Percentiles rank a stretch among this genome's conserved stretches.
Conservation (phyloP, 2,797 vertebrate genomes). For the Crax fasciolata region DNA sequence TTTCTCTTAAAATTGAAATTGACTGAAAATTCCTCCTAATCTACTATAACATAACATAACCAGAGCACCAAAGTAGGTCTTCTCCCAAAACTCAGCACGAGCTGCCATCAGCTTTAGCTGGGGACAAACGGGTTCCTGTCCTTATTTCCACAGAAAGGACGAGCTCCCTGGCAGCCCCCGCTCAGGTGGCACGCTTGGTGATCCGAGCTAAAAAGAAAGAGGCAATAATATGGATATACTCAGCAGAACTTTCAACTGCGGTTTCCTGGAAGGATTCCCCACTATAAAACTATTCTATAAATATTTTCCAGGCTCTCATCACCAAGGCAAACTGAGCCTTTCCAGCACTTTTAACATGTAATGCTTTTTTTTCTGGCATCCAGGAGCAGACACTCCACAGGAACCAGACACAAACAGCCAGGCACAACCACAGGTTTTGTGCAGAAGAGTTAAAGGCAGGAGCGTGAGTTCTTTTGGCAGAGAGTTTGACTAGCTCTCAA, state of each 20-base stretch:
- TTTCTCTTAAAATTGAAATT: background rate
- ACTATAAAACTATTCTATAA: background rate
- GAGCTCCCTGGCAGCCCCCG: background rate
- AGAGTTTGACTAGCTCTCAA: background rate
- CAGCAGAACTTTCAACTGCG: background rate
- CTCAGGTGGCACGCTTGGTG: background rate
- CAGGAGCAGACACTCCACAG: background rate
- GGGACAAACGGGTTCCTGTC: constrained; percentile 5
- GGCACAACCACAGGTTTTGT: background rate
- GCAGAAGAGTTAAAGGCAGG: background rate
- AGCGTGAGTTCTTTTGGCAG: background rate
- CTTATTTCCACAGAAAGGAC: constrained; percentile 6
- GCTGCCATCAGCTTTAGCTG: background rate
- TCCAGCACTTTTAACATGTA: background rate
- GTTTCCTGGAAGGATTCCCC: background rate
- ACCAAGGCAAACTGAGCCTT: constrained; percentile 16
- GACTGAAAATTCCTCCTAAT: background rate
- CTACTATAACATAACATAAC: background rate
- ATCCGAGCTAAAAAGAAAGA: background rate
- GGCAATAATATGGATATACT: background rate
- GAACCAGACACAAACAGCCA: constrained; percentile 28
- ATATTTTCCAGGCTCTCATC: constrained; percentile 29
- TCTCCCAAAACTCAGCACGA: background rate
- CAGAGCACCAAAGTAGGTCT: background rate
- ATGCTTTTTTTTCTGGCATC: background rate